Evolutionary conservation across 2,888 invertebrate genomes (phyloP).

Genomic region (Heliconius aoede): DNA sequence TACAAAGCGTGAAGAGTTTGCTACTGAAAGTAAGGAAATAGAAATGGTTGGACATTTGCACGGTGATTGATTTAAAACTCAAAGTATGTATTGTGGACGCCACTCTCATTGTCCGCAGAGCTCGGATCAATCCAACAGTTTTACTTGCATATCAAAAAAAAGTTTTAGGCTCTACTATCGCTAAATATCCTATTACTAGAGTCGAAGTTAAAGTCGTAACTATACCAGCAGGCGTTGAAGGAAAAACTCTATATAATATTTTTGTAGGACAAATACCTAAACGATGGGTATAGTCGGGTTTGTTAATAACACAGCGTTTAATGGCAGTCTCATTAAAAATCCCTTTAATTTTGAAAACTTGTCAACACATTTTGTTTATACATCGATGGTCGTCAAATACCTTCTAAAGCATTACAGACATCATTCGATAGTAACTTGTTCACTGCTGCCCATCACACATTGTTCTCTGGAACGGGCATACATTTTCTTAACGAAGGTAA

Average conservation of each 20-base stretch:
- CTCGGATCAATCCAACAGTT: conserved; percentile 1
- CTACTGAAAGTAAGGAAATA: not conserved
- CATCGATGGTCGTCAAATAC: not conserved
- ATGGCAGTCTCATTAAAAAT: too few species aligned
- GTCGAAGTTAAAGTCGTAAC: too few species aligned
- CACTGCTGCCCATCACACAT: not conserved
- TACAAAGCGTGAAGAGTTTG: too few species aligned
- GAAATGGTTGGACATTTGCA: conserved; percentile 11
- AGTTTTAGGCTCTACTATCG: too few species aligned
- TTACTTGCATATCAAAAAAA: not conserved
- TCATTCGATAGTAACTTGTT: not conserved
- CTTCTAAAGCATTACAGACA: not conserved
- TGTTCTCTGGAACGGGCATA: not conserved
- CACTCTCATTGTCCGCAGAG: not conserved
- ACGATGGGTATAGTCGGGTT: not conserved
- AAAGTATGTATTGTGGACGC: not conserved
- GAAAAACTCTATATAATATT: not conserved
- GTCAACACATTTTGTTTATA: not conserved
- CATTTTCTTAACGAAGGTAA: not conserved
- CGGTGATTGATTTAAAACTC: not conserved
- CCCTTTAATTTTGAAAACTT: too few species aligned
- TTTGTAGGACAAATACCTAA: not conserved
- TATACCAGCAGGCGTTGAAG: too few species aligned
- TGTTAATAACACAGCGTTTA: not conserved
- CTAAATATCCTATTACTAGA: too few species aligned